A percentile compares a stretch with the other conserved stretches of the same genome.
Evolutionary conservation across 2,113 vertebrate genomes (phyloP).

Genomic region (Oriolus oriolus): DNA sequence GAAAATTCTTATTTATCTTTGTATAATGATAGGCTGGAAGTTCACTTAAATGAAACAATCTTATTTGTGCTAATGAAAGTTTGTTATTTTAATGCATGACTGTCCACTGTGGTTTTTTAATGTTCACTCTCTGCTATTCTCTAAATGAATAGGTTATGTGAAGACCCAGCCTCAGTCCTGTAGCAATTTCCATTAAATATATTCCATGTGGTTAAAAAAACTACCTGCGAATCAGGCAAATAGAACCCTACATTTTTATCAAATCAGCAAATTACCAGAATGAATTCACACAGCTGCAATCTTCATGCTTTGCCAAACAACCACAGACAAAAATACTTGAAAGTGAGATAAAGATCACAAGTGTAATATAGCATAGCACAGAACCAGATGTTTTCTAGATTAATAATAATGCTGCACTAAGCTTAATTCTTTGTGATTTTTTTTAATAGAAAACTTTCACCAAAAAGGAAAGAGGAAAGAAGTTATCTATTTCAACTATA

Average conservation of each 20-base stretch:
- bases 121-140: not conserved
- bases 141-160: not conserved
- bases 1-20: not conserved
- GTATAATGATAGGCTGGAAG: not conserved
- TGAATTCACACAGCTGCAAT: not conserved
- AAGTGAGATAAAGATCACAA: constrained; percentile 8
- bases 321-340: not conserved
- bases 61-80: not conserved
- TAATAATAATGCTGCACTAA: not conserved
- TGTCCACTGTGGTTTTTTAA: not conserved
- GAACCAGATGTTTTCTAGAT: not conserved
- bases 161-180: not conserved
- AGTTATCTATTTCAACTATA: not conserved
- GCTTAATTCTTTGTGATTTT: not conserved
- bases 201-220: not conserved
- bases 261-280: not conserved
- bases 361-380: not conserved
- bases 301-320: not conserved
- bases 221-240: not conserved
- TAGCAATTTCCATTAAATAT: not conserved
- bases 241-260: not conserved
- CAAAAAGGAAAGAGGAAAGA: not conserved
- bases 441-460: not conserved
- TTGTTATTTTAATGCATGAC: not conserved
- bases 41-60: not conserved